Conservation (phyloP, 2,797 vertebrate genomes). For the Molothrus ater region DNA sequence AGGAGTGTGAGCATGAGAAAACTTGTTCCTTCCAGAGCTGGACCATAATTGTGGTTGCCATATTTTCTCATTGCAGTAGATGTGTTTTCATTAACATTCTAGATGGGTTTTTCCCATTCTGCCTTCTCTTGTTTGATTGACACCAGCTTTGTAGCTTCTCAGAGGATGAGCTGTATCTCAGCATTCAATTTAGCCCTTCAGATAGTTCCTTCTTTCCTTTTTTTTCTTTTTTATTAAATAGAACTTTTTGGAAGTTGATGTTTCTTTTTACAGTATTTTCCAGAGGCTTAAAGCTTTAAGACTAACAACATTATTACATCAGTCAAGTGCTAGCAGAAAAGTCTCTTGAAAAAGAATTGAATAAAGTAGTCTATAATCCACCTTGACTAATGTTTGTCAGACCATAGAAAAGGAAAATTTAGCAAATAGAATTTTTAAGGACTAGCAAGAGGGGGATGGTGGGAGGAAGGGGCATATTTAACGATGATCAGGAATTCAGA, state of each 20-base stretch:
- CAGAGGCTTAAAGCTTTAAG: background rate
- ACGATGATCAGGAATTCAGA: slow-evolving; percentile 42
- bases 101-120: background rate
- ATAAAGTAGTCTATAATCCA: slow-evolving; percentile 23
- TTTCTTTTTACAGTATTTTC: slow-evolving; percentile 31
- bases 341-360: background rate
- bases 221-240: background rate
- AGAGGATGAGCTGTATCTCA: background rate
- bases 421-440: slow-evolving; percentile 29
- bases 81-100: background rate
- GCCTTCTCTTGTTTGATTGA: background rate
- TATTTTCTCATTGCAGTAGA: background rate
- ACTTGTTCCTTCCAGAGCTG: background rate
- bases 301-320: background rate
- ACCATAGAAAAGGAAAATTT: slow-evolving; percentile 18
- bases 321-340: slow-evolving; percentile 26
- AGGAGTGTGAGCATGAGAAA: background rate
- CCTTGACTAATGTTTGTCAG: slow-evolving; percentile 52
- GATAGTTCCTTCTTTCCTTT: background rate
- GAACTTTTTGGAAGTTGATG: background rate
- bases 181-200: background rate
- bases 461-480: background rate
- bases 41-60: background rate
- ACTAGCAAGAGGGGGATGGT: background rate
- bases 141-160: background rate